Evolutionary conservation across 2,797 vertebrate genomes (phyloP), one percentile per base, ranked within the genome.

Genomic region (Chaetophractus vellerosus): DNA sequence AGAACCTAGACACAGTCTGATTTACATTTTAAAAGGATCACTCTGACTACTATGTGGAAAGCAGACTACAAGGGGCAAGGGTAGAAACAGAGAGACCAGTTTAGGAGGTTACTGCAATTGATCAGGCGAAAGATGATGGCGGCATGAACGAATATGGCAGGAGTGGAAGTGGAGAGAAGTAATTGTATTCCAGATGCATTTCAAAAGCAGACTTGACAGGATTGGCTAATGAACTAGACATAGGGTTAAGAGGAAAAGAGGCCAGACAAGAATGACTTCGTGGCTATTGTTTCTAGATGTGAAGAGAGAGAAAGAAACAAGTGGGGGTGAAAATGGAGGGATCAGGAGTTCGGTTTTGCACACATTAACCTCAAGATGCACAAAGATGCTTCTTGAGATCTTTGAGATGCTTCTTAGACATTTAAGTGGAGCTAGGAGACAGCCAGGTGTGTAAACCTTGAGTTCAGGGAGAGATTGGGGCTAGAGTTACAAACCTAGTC

Each of bases 241-340:
- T 33, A 16, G 19, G 21, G 21, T 10, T 63, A 26, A 36, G 26
- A 41, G 16, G 12, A 76, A 52, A 28, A 66, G 74, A 26, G 24
- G 38, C n/a, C 31, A 55, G 16, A 48, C 10, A 86, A 52, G 16
- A 88, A 83, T 1, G 3, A 45, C 23, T 68, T 48, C 69, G 16
- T 52, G 61, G 16, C 57, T 82, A 79, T 0, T 18, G 21, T 45
- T 48, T 79, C 28, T 28, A 24, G 41, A 41, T 41, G 36, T 33
- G 57, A 78, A 55, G 48, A 74, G 16, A 31, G 52, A 45, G 38
- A 80, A 48, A 92, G 31, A 82, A 82, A 71, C 36, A 74, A 66
- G 18, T 6, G n/a, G 3, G 36, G 24, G 33, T 2, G 24, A 19
- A 1, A 4, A 2, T 9, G 16, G 1, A 6, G 33, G 28, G 14